Evolutionary conservation across 2,888 invertebrate species (phyloP).

Genomic region (Sycophila texana): DNA sequence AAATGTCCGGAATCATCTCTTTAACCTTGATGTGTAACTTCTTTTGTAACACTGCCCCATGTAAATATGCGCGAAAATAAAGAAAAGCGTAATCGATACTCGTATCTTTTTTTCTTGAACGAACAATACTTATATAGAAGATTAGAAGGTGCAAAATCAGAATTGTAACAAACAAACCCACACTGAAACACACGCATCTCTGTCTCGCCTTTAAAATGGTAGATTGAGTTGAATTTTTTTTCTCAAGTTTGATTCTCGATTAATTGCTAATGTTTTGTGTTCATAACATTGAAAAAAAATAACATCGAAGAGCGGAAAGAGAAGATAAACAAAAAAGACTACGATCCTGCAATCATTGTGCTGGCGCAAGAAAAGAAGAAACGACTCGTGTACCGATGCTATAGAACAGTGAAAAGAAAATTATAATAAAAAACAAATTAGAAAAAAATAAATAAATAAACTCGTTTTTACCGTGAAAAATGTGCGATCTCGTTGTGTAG

Average conservation of each 20-base stretch:
- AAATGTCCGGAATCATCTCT: conserved; percentile 30
- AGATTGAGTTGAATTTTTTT: conserved; percentile 5
- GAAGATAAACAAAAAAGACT: conserved; percentile 17
- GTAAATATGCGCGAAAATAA: conserved; percentile 41
- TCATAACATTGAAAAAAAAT: neutral
- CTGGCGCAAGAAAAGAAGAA: conserved; percentile 49
- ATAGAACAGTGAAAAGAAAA: conserved; percentile 11
- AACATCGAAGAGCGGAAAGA: neutral
- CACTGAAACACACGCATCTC: conserved; percentile 8
- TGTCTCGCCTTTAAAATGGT: conserved; percentile 5
- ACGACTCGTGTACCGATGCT: conserved; percentile 36
- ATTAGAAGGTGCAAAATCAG: conserved; percentile 5
- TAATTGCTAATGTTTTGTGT: conserved; percentile 29
- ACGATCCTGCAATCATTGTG: conserved; percentile 27
- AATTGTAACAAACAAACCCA: conserved; percentile 5
- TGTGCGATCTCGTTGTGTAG: conserved; percentile 51
- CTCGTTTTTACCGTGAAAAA: conserved; percentile 49
- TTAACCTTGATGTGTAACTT: conserved; percentile 32
- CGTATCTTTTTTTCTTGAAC: conserved; percentile 49
- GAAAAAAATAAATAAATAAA: conserved; percentile 13
- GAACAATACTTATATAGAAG: too few relatives aligned
- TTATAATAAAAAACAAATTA: conserved; percentile 9
- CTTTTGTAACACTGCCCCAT: conserved; percentile 52
- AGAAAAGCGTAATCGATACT: conserved; percentile 22
- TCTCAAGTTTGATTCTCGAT: conserved; percentile 18